Evolutionary conservation across 2,797 vertebrate species (phyloP).

Genomic region (Geranospiza caerulescens): DNA sequence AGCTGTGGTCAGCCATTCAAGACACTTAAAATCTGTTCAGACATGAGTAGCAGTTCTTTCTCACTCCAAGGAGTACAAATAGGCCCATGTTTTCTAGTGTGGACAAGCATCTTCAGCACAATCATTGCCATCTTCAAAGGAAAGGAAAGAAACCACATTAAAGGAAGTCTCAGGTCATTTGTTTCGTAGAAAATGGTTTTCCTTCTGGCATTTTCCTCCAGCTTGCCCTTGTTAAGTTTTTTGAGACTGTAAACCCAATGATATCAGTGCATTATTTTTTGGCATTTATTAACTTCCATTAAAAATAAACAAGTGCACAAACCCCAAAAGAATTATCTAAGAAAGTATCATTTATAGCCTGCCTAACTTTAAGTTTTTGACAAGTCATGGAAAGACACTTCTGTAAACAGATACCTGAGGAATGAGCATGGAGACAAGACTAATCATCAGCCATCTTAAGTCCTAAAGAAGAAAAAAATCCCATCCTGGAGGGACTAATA

Average conservation of each 20-base stretch:
- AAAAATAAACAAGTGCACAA: not conserved
- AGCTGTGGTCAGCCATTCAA: not conserved
- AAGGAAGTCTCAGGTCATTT: not conserved
- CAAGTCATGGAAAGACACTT: not conserved
- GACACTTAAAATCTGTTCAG: not conserved
- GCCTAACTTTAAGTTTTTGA: not conserved
- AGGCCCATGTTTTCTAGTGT: not conserved
- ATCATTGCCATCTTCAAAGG: not conserved
- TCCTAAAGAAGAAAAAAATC: not conserved
- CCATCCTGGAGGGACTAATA: not conserved
- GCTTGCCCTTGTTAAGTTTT: not conserved
- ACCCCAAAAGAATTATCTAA: not conserved
- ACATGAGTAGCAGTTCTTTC: not conserved
- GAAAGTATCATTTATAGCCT: not conserved
- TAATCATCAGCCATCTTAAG: not conserved
- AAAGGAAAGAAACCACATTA: not conserved
- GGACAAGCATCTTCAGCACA: not conserved
- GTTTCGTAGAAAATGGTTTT: not conserved
- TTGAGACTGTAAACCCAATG: not conserved
- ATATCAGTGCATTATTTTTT: accelerated
- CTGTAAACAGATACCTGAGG: not conserved
- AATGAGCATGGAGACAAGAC: not conserved
- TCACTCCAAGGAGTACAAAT: not conserved
- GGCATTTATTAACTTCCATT: not conserved
- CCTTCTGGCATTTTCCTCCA: not conserved